Evolutionary conservation across 2,113 vertebrate species (phyloP), one percentile per base, ranked within the genome.

Genomic region (Heliornis fulica): DNA sequence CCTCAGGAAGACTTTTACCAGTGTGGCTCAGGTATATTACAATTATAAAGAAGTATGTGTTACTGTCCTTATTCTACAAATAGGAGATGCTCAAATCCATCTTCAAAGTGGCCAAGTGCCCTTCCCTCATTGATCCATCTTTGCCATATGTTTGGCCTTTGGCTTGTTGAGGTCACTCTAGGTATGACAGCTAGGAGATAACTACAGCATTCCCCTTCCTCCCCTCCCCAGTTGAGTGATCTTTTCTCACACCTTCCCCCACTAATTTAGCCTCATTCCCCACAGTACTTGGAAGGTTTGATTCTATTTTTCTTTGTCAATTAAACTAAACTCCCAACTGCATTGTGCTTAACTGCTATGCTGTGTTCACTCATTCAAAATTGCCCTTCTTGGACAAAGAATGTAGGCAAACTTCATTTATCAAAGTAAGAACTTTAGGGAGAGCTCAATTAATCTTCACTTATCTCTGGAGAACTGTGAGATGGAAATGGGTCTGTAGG

Each of bases 401-500:
- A 32, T 4, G 10, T 18, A 20, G 76, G 71, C 63, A 83, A 90
- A 83, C 32, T 63, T 41, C 70, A 91, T 96, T 82, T 88, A 80
- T 90, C 94, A 91, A 63, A 86, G 41, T 21, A 65, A 93, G 71
- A 61, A 20, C 74, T 60, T 77, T 6, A 40, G 50, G 82, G 88
- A 93, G 60, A 90, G 48, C 13, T 29, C 85, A 90, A 91, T 95
- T 96, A 91, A 94, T 93, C 88, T 91, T 78, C 17, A 23, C 61
- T 89, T 41, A 31, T 92, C 94, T 63, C 90, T 83, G 54, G 92
- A 93, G 95, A 68, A 29, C 75, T 66, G 57, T 4, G 40, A 90
- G 68, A 38, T 92, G 71, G 71, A 92, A 96, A 80, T 1, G 8
- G 20, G 41, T 34, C 34, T 75, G 59, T 40, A 96, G 83, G 90